Conservation (phyloP, 2,888 invertebrate species). For the Drymonia ruficornis region DNA sequence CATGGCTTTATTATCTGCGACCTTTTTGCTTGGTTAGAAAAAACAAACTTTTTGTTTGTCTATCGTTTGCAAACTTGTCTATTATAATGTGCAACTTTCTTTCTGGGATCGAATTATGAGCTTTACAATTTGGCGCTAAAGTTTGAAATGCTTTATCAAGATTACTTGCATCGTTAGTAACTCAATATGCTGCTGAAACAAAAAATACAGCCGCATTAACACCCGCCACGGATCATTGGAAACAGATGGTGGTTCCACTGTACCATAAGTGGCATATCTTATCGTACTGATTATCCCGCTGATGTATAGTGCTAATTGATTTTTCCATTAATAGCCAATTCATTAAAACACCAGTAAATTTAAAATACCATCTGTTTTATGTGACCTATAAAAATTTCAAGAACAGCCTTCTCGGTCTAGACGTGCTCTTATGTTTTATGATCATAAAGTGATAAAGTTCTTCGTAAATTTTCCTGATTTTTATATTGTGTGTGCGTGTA, state of each 20-base stretch:
- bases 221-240: conserved; percentile 25
- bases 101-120: conserved; percentile 12
- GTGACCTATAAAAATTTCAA: conserved; percentile 9
- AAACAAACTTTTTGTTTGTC: conserved; percentile 64
- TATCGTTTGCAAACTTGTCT: conserved; percentile 53
- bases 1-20: conserved; percentile 45
- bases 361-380: conserved; percentile 31
- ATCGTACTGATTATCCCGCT: conserved; percentile 51
- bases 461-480: too few species aligned
- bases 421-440: too few species aligned
- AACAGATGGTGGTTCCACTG: conserved; percentile 51
- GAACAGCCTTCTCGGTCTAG: neutral
- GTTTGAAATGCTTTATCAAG: conserved; percentile 12
- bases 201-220: conserved; percentile 39
- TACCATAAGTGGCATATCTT: conserved; percentile 50
- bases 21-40: conserved; percentile 58
- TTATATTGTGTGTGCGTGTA: too few species aligned
- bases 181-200: conserved; percentile 37
- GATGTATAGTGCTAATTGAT: conserved; percentile 56
- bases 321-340: conserved; percentile 48
- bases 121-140: conserved; percentile 11
- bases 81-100: conserved; percentile 23
- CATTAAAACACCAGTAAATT: conserved; percentile 24
- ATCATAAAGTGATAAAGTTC: too few species aligned
- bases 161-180: conserved; percentile 43